Evolutionary conservation across 2,888 invertebrate species (phyloP).

Genomic region (Eupelmus urozonus): DNA sequence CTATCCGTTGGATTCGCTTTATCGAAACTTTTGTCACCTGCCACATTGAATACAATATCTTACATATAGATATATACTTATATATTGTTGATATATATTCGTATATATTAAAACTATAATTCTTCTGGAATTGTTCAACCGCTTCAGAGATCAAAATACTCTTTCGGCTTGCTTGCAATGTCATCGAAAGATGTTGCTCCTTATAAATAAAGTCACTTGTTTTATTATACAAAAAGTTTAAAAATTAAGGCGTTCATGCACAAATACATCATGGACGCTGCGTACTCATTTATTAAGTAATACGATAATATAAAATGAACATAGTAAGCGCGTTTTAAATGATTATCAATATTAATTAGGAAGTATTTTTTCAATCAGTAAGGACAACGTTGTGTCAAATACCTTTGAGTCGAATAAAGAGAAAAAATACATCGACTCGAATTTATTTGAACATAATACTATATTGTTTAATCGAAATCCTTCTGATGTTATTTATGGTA

Average conservation of each 20-base stretch:
- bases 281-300: constrained; percentile 54
- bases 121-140: constrained; percentile 51
- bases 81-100: constrained; percentile 31
- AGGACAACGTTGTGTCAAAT: constrained; percentile 50
- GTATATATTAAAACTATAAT: constrained; percentile 56
- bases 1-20: constrained; percentile 36
- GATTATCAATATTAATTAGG: constrained; percentile 56
- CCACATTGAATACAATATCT: constrained; percentile 34
- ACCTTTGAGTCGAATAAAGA: constrained; percentile 50
- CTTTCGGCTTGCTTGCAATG: constrained; percentile 49
- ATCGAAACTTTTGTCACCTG: constrained; percentile 23
- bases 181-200: constrained; percentile 43
- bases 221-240: constrained; percentile 72
- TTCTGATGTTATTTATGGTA: constrained; percentile 37
- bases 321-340: constrained; percentile 45
- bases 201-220: constrained; percentile 63
- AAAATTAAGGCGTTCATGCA: constrained; percentile 61
- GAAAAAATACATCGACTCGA: constrained; percentile 36
- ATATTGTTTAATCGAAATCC: constrained; percentile 43
- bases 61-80: constrained; percentile 28
- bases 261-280: constrained; percentile 41
- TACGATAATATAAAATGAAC: constrained; percentile 50
- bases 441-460: constrained; percentile 59
- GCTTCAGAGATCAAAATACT: constrained; percentile 59
- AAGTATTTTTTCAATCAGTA: constrained; percentile 48